Conservation (phyloP, 2,113 vertebrate genomes). For the Oreocharis arfaki region DNA sequence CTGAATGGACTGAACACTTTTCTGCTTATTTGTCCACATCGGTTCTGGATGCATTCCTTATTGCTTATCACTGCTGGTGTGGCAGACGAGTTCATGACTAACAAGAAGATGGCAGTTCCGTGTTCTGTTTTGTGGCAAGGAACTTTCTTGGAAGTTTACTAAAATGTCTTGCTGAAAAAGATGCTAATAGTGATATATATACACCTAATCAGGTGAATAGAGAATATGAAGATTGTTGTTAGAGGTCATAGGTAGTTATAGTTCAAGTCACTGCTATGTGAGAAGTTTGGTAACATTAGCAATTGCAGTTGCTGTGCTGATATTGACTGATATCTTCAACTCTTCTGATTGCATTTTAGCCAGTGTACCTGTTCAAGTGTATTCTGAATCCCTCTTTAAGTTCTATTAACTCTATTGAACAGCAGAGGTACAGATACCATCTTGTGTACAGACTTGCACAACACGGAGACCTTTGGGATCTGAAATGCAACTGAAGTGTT, state of each 20-base stretch:
- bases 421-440: background rate
- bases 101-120: background rate
- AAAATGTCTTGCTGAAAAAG: background rate
- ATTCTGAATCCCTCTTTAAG: background rate
- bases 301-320: background rate
- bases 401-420: background rate
- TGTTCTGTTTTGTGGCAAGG: background rate
- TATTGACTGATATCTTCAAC: background rate
- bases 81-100: background rate
- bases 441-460: background rate
- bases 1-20: background rate
- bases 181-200: background rate
- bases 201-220: accelerated
- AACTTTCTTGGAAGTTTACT: background rate
- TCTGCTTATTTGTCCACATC: background rate
- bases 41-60: background rate
- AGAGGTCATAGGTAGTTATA: background rate
- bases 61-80: background rate
- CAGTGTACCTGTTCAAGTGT: background rate
- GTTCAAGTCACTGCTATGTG: background rate
- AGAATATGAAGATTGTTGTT: background rate
- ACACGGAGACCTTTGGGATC: background rate
- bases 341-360: background rate
- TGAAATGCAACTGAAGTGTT: background rate
- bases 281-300: background rate